Percentiles rank a stretch among this genome's conserved stretches.
Conservation (phyloP, 2,797 vertebrate species). For the Melanogrammus aeglefinus region DNA sequence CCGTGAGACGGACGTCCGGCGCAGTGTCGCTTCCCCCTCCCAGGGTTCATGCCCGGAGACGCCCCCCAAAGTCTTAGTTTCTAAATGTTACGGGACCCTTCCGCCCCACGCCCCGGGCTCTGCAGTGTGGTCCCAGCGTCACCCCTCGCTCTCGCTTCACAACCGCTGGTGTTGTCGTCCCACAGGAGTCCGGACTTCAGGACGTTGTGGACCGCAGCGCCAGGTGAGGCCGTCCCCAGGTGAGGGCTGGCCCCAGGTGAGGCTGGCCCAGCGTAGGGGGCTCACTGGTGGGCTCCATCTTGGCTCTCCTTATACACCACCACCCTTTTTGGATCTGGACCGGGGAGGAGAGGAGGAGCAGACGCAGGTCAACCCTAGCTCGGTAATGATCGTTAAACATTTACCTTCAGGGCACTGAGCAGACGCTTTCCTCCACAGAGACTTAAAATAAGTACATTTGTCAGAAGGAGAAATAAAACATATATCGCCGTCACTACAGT, state of each 20-base stretch:
- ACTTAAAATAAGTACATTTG: no score
- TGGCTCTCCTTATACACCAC: conserved; percentile 70
- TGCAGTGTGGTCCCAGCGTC: background rate
- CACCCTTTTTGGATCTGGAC: conserved; percentile 74
- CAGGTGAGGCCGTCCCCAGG: conserved; percentile 26
- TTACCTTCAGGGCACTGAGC: no score
- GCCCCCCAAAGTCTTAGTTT: background rate
- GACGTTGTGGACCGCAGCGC: background rate
- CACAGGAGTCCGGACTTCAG: background rate
- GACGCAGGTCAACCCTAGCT: background rate
- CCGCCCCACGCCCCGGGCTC: background rate
- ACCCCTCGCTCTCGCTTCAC: background rate
- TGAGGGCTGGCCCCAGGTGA: conserved; percentile 27
- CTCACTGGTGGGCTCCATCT: conserved; percentile 71
- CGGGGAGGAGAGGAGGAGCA: background rate
- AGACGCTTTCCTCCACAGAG: no score
- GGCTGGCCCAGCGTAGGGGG: conserved; percentile 11
- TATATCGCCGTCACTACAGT: no score
- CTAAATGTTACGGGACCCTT: background rate
- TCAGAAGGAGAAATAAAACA: no score
- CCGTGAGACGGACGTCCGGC: background rate
- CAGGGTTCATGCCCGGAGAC: background rate
- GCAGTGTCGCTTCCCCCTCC: background rate
- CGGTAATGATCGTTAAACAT: background rate
- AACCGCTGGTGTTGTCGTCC: background rate